Evolutionary conservation across 2,888 invertebrate species (phyloP).

Genomic region (Cheiracanthium punctorium): DNA sequence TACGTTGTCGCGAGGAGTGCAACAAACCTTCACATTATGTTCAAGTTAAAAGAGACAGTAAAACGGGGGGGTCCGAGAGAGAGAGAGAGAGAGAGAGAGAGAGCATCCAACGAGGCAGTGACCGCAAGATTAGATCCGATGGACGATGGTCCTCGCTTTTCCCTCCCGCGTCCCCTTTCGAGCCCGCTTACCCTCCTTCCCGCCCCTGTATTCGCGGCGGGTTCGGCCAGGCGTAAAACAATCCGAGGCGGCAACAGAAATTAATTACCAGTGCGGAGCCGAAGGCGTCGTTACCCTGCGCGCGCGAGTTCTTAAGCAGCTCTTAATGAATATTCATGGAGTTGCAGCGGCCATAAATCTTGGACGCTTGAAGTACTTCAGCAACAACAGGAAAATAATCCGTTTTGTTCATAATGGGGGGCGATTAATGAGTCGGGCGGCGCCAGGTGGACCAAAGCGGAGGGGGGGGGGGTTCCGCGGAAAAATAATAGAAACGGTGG

Average conservation of each 20-base stretch:
- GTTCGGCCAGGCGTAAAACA: slow-evolving; percentile 10
- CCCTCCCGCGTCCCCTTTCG: not conserved
- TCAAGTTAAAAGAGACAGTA: too few relatives aligned
- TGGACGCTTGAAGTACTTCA: slow-evolving; percentile 4
- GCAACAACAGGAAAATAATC: slow-evolving; percentile 17
- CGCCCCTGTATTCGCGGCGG: not conserved
- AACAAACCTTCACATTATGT: too few relatives aligned
- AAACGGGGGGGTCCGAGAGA: not conserved
- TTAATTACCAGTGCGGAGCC: slow-evolving; percentile 10
- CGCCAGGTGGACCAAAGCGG: slow-evolving; percentile 8
- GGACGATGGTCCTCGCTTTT: not conserved
- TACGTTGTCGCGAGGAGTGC: too few relatives aligned
- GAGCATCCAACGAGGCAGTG: not conserved
- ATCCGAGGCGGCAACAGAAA: slow-evolving; percentile 17
- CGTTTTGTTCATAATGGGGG: slow-evolving; percentile 5
- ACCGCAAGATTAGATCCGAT: slow-evolving; percentile 4
- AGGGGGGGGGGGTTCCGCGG: not conserved
- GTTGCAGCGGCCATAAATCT: not conserved
- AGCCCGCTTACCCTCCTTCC: not conserved
- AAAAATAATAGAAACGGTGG: slow-evolving; percentile 3
- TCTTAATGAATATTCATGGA: slow-evolving; percentile 17
- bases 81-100: not conserved
- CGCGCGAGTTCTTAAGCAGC: not conserved
- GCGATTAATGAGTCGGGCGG: not conserved
- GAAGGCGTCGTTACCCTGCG: not conserved